Evolutionary conservation across 2,113 vertebrate genomes (phyloP), one percentile per base, ranked within the genome.

Genomic region (Crocuta crocuta): DNA sequence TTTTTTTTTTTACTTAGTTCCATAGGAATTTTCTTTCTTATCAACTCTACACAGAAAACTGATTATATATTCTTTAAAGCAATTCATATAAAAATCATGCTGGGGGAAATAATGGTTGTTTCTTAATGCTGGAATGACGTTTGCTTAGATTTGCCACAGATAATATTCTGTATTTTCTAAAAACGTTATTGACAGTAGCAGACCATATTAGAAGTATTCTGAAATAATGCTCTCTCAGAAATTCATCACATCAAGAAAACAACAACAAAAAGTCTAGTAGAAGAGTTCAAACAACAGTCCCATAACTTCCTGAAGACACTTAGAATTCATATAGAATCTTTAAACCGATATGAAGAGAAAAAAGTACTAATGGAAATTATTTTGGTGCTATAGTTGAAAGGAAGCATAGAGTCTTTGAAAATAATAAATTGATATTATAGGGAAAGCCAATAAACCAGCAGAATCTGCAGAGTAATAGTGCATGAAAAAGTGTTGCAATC

Each of bases 221-320:
- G 58, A 58, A 92, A 78, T 70, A 61, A 90, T 90, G 43, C 24
- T 85, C 17, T 55, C 39, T 71, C 78, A 85, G 58, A 96, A 94
- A 63, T 71, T 82, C 28, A 76, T n/a, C 23, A 70, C 39, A n/a
- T 71, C 26, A 94, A 85, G 39, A 81, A 85, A 58, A 58, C 4
- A 61, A 61, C 21, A 21, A 61, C 58, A 45, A 61, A 63, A 39
- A 6, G 2, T 55, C 33, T 73, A 65, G 26, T 85, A 70, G 15
- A 63, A 65, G 10, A 50, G 8, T 63, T 79, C 39, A 50, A 13
- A 58, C 28, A 78, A 21, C 1, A 73, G 6, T 91, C 39, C 24
- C 55, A 96, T 35, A 63, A 35, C 63, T 74, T 2, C 76, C 24
- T 78, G 10, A 68, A 74, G 53, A 93, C 10, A 58, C 88, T 90